These are phyloP conservation scores for Dolichallabes microphthalmus DNA, from an alignment of 2,113 vertebrate genomes.

Conservation along the genomic window DNA sequence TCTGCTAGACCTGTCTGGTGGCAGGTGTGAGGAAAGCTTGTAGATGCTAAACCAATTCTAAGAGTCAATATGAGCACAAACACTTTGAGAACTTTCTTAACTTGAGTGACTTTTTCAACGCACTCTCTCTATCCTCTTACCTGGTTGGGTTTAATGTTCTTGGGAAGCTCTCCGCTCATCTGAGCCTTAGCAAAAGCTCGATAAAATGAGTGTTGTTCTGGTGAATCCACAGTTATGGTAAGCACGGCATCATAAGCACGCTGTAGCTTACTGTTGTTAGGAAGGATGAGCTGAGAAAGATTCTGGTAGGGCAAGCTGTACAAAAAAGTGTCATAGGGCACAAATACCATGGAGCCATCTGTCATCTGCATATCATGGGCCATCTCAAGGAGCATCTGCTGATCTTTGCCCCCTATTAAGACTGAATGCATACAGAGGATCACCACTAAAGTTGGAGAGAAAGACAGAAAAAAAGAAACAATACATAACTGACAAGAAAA, in stretches of 20 bases:
- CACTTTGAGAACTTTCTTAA: background rate
- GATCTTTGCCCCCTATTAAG: conserved; percentile 70
- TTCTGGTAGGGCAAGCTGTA: conserved; percentile 77
- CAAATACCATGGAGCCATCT: conserved; percentile 72
- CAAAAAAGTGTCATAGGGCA: conserved; percentile 77
- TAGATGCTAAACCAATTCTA: background rate
- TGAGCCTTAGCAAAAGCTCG: conserved; percentile 70
- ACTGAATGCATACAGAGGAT: conserved; percentile 81
- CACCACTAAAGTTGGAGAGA: conserved; percentile 62
- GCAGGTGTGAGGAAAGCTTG: background rate
- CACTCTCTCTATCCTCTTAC: conserved; percentile 50
- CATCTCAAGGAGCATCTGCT: conserved; percentile 71
- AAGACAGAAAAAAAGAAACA: background rate
- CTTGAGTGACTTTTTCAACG: background rate
- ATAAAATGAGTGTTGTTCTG: conserved; percentile 62
- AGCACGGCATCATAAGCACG: conserved; percentile 76
- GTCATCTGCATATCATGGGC: conserved; percentile 75
- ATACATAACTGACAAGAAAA: background rate
- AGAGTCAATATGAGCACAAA: background rate
- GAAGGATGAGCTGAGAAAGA: conserved; percentile 62
- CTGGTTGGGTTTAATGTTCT: conserved; percentile 65
- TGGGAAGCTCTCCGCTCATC: conserved; percentile 66
- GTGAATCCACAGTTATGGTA: conserved; percentile 74
- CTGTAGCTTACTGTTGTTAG: conserved; percentile 68
- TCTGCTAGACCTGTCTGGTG: background rate